Percentiles rank a stretch among this genome's conserved stretches.
phyloP scores from a whole-genome alignment of 1,140 invertebrate species.

The Whitmania pigra region DNA sequence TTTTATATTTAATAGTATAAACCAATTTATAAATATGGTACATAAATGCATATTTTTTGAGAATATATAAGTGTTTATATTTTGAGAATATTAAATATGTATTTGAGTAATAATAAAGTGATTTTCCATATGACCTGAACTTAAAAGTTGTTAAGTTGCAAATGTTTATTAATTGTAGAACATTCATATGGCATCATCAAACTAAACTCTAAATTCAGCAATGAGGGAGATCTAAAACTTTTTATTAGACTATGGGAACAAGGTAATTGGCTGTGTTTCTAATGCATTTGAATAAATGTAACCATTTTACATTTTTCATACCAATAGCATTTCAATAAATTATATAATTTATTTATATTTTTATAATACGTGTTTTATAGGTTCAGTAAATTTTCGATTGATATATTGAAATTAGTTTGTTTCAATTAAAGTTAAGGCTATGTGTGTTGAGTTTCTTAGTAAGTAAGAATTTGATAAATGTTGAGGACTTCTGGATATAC shows the following conservation, averaged over 20 bases:
- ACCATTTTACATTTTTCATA: background rate
- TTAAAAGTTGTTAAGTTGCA: too few relatives aligned
- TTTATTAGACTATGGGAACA: conserved; percentile 5
- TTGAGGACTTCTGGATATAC: background rate
- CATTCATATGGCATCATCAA: background rate
- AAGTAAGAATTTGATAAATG: background rate
- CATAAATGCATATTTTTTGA: too few relatives aligned
- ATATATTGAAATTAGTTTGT: background rate
- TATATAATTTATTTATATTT: background rate
- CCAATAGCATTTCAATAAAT: background rate
- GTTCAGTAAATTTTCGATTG: background rate
- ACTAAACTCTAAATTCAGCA: conserved; percentile 11
- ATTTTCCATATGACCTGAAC: too few relatives aligned
- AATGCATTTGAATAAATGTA: conserved; percentile 2
- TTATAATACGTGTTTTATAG: background rate
- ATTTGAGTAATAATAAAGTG: too few relatives aligned
- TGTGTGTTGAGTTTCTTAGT: background rate
- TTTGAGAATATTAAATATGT: too few relatives aligned
- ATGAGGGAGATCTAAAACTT: background rate
- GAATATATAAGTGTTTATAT: too few relatives aligned
- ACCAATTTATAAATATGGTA: too few relatives aligned
- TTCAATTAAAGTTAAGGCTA: background rate
- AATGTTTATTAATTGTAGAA: too few relatives aligned
- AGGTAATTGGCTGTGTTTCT: background rate
- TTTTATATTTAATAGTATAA: too few relatives aligned